Evolutionary conservation across 2,888 invertebrate genomes (phyloP), one percentile per base, ranked within the genome.

Genomic region (Scaeva pyrastri): DNA sequence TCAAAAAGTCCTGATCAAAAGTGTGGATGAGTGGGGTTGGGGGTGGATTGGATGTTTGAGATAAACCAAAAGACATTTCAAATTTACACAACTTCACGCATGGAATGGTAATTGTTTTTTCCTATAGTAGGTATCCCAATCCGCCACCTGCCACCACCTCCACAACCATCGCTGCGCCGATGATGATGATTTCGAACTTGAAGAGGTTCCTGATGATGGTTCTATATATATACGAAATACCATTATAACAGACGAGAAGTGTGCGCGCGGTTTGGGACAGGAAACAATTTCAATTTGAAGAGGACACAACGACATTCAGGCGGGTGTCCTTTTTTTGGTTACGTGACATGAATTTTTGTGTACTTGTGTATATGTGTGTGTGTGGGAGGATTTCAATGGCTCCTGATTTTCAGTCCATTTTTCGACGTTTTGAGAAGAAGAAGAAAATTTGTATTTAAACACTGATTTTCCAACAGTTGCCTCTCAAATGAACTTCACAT

Each of bases 241-340:
- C 26, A 58, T 70, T 71, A n/a, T n/a, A 77, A 72, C 21, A 64
- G 74, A 78, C 81, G 31, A 31, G 31, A 31, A 31, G 31, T 31
- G 68, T 70, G 45, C 12, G 77, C 70, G 81, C 58, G 77, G 82
- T 77, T 78, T 52, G 39, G 60, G 73, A 73, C 58, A 74, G 81
- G 81, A 86, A 82, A 78, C 82, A 86, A 82, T 86, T 86, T 86
- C 86, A 86, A 86, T 82, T 82, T 86, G 71, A 86, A 82, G 82
- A 86, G 86, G 77, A 82, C 82, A 71, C 71, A 74, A 58, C 71
- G 77, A 58, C 50, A 71, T 70, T 72, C 43, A 43, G 52, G n/a
- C n/a, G n/a, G 56, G 55, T 36, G 60, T 19, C 48, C 14, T 41
- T 23, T 52, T n/a, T 64, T 52, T 2, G 70, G 48, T 48, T 71